Conservation (phyloP, 2,888 invertebrate species). For the Coleophora deauratella region DNA sequence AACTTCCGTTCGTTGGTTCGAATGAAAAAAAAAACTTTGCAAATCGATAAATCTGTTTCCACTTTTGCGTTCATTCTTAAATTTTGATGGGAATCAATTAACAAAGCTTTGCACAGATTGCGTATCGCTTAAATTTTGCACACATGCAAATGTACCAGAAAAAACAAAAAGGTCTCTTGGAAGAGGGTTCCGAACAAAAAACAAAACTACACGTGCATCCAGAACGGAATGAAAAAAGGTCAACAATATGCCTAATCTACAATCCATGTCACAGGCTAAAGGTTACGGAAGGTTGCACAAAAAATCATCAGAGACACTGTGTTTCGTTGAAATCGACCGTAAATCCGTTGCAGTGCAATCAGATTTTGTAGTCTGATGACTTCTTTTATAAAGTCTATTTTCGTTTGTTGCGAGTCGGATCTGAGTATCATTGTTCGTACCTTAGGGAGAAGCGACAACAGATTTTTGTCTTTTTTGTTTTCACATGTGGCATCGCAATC, state of each 20-base stretch:
- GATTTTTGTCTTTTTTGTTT: slow-evolving; percentile 68
- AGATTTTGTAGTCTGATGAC: slow-evolving; percentile 29
- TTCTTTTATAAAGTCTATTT: slow-evolving; percentile 34
- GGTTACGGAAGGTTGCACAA: slow-evolving; percentile 70
- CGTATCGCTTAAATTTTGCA: slow-evolving; percentile 24
- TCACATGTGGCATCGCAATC: slow-evolving; percentile 73
- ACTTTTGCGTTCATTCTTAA: no score
- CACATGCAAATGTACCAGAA: slow-evolving; percentile 59
- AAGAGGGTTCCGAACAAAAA: slow-evolving; percentile 43
- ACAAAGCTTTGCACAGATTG: no score
- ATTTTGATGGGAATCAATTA: no score
- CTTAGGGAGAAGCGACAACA: slow-evolving; percentile 70
- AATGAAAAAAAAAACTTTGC: slow-evolving; percentile 31
- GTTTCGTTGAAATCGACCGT: slow-evolving; percentile 56
- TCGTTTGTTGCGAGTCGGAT: slow-evolving; percentile 22
- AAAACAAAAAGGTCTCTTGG: slow-evolving; percentile 54
- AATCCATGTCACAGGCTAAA: slow-evolving; percentile 73
- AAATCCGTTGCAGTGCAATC: slow-evolving; percentile 25
- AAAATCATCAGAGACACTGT: slow-evolving; percentile 57
- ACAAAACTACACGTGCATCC: slow-evolving; percentile 59
- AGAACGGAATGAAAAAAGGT: slow-evolving; percentile 59
- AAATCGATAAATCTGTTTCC: slow-evolving; percentile 34
- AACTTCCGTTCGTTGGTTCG: slow-evolving; percentile 51
- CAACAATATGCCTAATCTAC: slow-evolving; percentile 74
- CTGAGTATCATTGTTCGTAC: slow-evolving; percentile 63